Base-by-base conservation (phyloP, 2,113 vertebrate genomes). In the Dasyurus viverrinus region DNA sequence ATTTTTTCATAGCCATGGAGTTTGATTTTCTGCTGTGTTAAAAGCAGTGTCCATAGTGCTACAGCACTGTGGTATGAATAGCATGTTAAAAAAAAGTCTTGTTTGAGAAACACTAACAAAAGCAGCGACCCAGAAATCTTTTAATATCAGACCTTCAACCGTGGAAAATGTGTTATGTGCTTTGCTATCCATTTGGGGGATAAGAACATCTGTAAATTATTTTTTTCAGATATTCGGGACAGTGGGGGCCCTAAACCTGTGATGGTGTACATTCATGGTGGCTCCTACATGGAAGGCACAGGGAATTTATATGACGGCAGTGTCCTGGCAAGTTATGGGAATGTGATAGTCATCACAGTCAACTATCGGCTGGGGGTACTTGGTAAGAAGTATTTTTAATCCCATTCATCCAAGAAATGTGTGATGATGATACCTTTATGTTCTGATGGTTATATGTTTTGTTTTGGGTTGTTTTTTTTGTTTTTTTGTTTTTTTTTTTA, bases 211-310 rank as follows among this genome's bases (percentile, higher is more conserved):
- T 98, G 97, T 98, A 98, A 99, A 99, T 98, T 93, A 94, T 98
- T 99, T 98, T 98, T 99, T 99, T 96, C 98, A 99, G 99, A 99
- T 98, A 99, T 99, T 98, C 99, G 99, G 98, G 99, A 99, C 98
- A 99, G 99, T 98, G 99, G 99, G 97, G 99, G 99, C 98, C 99
- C 99, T 96, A 99, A 99, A 98, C 99, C 99, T 54, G 99, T 99
- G 97, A 99, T 99, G 99, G 99, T 99, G 96, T 99, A 99, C 98
- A 99, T 99, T 98, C 99, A 99, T 0, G 99, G 99, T 97, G 99
- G 99, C 95, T 99, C 99, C 94, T 99, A 99, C 98, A 99, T 99
- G 99, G 99, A 99, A 99, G 99, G 99, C 98, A 99, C 99, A 97
- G 99, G 99, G 97, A 99, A 99, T 99, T 99, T 99, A 97, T 99